Evolutionary conservation across 2,797 vertebrate species (phyloP), one percentile per base, ranked within the genome.

Genomic region (Gobionotothen gibberifrons): DNA sequence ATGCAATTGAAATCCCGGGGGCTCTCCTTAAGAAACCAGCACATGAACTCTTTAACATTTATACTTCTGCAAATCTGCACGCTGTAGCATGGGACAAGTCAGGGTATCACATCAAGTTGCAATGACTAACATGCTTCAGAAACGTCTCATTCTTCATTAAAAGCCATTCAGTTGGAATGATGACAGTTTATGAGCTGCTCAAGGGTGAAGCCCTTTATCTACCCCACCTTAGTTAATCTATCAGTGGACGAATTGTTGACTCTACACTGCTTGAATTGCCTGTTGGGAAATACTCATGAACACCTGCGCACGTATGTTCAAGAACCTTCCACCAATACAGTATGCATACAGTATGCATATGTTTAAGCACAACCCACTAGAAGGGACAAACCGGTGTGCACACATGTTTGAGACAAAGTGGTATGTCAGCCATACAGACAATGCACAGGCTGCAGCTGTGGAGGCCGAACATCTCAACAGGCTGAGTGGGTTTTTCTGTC

Each of bases 401-500:
- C 17, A 19, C 69, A 65, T 49, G 57, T 78, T 36, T 73, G 65
- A 61, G 61, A 73, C 51, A 46, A 72, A 64, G 62, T 36, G 53
- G 51, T 69, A 69, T 82, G 66, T 65, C 3, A 39, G 26, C 54
- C 26, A 12, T 60, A 61, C 39, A 79, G 21, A 81, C 66, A 72
- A 70, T 73, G 43, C 57, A 74, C 74, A 76, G 5, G 72, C 74
- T 77, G 79, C 65, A 82, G 83, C 79, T 87, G 83, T 47, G 65
- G 83, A 53, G 10, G 76, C 76, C 44, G 69, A 66, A 74, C 64
- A 79, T 76, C 74, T 76, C 60, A 76, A 86, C 86, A 53, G 69
- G 75, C 72, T 60, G 79, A 87, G 85, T 89, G 83, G 79, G 86
- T 84, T 91, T 82, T 62, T 81, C 77, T 84, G 74, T 93, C 83